Conservation (phyloP, 1,140 invertebrate species). For the Drosophila simulans region DNA sequence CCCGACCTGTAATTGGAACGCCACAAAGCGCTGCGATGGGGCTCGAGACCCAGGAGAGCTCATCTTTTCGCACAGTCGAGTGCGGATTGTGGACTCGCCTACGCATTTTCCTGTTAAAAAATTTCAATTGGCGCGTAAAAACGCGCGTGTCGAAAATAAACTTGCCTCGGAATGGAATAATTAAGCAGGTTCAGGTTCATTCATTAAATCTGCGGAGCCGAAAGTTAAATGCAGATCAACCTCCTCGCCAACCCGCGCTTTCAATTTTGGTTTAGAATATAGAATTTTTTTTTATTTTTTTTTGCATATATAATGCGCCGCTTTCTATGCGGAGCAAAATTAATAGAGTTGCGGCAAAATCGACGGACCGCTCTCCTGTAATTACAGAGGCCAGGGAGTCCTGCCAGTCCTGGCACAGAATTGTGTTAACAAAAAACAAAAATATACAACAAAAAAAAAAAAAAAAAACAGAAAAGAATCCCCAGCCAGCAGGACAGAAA, state of each 20-base stretch:
- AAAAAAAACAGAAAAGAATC: not conserved
- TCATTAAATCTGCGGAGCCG: constrained; percentile 69
- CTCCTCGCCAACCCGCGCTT: not conserved
- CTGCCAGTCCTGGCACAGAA: constrained; percentile 3
- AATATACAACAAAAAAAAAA: no score
- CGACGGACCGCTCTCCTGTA: constrained; percentile 24
- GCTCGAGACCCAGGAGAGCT: constrained; percentile 41
- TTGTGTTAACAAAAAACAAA: constrained; percentile 30
- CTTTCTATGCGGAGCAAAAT: constrained; percentile 43
- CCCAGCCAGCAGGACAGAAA: constrained; percentile 10
- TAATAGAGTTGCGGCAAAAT: constrained; percentile 53
- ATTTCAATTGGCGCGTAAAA: constrained; percentile 81
- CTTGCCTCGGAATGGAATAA: constrained; percentile 77
- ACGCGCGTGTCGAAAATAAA: constrained; percentile 80
- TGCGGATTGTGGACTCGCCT: constrained; percentile 78
- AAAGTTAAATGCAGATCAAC: constrained; percentile 67
- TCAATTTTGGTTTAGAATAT: constrained; percentile 14
- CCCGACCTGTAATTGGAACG: constrained; percentile 70
- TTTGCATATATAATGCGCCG: constrained; percentile 13
- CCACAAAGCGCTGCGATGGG: constrained; percentile 61
- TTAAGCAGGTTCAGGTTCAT: constrained; percentile 74
- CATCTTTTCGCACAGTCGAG: constrained; percentile 47
- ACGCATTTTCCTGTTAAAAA: constrained; percentile 82
- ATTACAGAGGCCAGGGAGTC: constrained; percentile 32
- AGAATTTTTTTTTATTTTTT: not conserved